A percentile compares a stretch with the other conserved stretches of the same genome.
phyloP scores from a whole-genome alignment of 2,113 vertebrate genomes.

The Patagioenas fasciata region DNA sequence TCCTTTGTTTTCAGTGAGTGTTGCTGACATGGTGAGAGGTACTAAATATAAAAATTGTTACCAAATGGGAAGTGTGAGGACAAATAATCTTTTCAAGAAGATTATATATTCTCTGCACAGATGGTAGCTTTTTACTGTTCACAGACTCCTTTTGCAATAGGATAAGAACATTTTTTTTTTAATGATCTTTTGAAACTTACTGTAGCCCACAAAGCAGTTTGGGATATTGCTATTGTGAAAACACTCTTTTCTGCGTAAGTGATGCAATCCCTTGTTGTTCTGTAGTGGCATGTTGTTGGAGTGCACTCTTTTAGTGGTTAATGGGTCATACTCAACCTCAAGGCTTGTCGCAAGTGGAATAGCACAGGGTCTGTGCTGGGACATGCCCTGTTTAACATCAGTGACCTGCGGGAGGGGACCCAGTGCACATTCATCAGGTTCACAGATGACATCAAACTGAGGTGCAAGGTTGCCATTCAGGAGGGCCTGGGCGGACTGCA shows the following conservation, averaged over 20 bases:
- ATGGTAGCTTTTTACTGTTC: not conserved
- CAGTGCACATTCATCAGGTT: not conserved
- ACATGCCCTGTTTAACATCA: not conserved
- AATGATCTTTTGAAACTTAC: not conserved
- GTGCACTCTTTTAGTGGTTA: not conserved
- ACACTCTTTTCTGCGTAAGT: not conserved
- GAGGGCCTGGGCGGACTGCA: not conserved
- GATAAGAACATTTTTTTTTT: not conserved
- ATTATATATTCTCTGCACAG: not conserved
- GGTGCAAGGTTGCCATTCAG: not conserved
- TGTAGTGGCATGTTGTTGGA: not conserved
- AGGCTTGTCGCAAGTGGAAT: not conserved
- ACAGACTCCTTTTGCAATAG: not conserved
- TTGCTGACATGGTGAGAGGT: not conserved
- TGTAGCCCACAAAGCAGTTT: not conserved
- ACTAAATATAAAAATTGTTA: conserved; percentile 13
- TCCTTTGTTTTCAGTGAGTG: conserved; percentile 2
- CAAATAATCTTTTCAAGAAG: conserved; percentile 23
- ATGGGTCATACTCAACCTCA: not conserved
- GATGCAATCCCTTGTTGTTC: not conserved
- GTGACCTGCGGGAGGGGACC: not conserved
- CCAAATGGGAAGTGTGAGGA: not conserved
- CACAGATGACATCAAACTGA: not conserved
- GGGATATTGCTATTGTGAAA: not conserved
- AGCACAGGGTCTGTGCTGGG: not conserved